Base-by-base conservation (phyloP, 2,888 invertebrate genomes). In the Drosophila basisetae region DNA sequence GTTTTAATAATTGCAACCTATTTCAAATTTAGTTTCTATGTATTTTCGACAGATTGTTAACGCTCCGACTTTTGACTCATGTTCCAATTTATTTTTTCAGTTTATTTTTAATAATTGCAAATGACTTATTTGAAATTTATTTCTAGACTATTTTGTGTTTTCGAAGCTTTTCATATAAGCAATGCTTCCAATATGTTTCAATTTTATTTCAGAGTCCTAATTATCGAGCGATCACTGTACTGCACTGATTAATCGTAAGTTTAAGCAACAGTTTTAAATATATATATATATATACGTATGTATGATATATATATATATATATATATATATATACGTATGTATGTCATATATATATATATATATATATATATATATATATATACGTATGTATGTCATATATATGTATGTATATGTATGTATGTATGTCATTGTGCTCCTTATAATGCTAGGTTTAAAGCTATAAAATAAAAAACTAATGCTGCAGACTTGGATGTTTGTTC, bases 401-500 rank as follows among this genome's bases (percentile, higher is more conserved):
- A 22, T 22, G 22, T 22, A 22, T 22, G 22, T 18, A n/a, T 13
- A 39, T 62, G 33, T 41, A 7, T 28, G 37, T 58, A 31, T 74
- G 25, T 62, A 47, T 74, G 55, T 72, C 55, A 65, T 63, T 75
- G 71, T 65, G 47, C 37, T 63, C 59, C 54, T 67, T 67, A 33
- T 64, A 82, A 47, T 52, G 62, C 33, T 83, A 76, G 55, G 55
- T 70, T 69, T 80, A 76, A 85, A 69, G 68, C 50, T 74, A 71
- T 76, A 71, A 25, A 75, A 73, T 41, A 67, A 60, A 33, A 71
- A 49, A 47, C 53, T 84, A 76, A 49, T 69, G 68, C 68, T 83
- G 89, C 37, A 92, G 68, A 73, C 92, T 92, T 33, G 89, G 93
- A 65, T 93, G 91, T 52, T 91, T 87, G 56, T 80, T 90, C 28